Evolutionary conservation across 2,888 invertebrate species (phyloP), one percentile per base, ranked within the genome.

Genomic region (Myopa tessellatipennis): DNA sequence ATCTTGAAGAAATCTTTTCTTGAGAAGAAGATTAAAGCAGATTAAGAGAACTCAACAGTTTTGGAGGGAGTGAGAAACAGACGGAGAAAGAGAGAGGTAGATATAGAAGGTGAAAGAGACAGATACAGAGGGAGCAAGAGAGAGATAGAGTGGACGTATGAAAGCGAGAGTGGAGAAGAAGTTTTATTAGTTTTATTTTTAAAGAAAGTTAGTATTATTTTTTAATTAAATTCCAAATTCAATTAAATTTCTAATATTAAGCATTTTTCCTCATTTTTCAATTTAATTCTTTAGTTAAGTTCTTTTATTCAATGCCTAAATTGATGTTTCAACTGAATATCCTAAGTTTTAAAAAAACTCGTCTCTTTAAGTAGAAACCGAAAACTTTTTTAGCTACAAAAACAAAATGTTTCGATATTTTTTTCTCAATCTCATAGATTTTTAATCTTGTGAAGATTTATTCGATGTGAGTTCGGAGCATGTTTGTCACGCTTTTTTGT

Each of bases 381-480:
- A 26, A 26, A 26, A 26, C 26, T 26, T 26, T 26, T 26, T 26
- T 26, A 26, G 26, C 26, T 26, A 26, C 26, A 26, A 26, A 26
- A 26, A 26, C 26, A 26, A 26, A 26, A 26, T 2, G 26, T 26
- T 26, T 26, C 26, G 26, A 26, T 26, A 26, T 26, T 26, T 26
- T 26, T 26, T 26, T 26, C 26, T 26, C 26, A 26, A 26, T n/a
- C 26, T 26, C 26, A 26, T 1, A 26, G 26, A 26, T 26, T 26
- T 26, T 26, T 6, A 45, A 45, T 45, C 45, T 8, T 10, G 45
- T 6, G 18, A 68, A 68, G 40, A 68, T 68, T 50, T 68, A 50
- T 45, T 26, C 45, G 67, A 68, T 38, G 40, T 40, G 40, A 40
- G 45, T 68, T 68, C 45, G 26, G 16, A n/a, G 68, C 45, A 45